These are phyloP conservation scores for Trachelus iudaicus DNA, from an alignment of 2,888 invertebrate species.

Conservation along the genomic window DNA sequence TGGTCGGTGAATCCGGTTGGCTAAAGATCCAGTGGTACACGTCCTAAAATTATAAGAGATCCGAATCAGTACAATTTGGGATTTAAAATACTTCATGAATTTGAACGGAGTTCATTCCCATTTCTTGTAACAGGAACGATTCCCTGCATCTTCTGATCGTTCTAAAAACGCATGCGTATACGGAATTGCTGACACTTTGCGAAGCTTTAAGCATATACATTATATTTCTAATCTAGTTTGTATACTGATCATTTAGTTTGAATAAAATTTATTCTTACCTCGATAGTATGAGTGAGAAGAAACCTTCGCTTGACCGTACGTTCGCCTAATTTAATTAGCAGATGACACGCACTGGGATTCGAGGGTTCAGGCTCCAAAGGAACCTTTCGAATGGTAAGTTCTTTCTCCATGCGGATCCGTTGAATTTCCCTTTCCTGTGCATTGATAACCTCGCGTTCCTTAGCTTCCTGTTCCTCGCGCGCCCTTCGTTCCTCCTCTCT, in stretches of 20 bases:
- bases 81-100: background rate
- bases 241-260: background rate
- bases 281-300: constrained; percentile 80
- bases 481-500: constrained; percentile 72
- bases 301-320: constrained; percentile 90
- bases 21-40: constrained; percentile 96
- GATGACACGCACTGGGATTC: constrained; percentile 78
- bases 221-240: background rate
- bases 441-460: constrained; percentile 66
- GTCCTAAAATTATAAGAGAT: constrained; percentile 73
- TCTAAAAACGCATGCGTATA: background rate
- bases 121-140: background rate
- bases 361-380: constrained; percentile 82
- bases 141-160: background rate
- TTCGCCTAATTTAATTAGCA: constrained; percentile 93
- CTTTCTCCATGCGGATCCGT: constrained; percentile 76
- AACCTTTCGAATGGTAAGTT: constrained; percentile 73
- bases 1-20: constrained; percentile 90
- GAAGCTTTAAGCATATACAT: background rate
- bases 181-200: background rate
- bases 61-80: constrained; percentile 14
- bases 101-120: background rate
- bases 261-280: constrained; percentile 69
- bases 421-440: constrained; percentile 69
- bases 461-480: constrained; percentile 66